phyloP scores from a whole-genome alignment of 2,113 vertebrate species.

The Ammodytes dubius region DNA sequence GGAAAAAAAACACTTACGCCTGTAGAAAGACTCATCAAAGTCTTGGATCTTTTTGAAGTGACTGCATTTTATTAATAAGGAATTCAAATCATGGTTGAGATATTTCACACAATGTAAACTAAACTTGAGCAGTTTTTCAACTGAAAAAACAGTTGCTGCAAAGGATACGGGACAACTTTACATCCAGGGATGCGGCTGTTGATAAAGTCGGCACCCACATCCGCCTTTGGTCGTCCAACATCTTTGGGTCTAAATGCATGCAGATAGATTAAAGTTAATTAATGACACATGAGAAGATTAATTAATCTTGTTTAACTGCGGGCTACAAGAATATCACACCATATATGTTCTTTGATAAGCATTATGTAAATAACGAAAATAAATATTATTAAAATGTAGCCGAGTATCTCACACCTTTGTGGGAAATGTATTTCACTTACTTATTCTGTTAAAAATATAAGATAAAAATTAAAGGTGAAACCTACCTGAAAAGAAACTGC shows the following conservation, averaged over 20 bases:
- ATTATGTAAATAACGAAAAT: not conserved
- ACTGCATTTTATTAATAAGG: slow-evolving; percentile 86
- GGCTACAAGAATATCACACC: not conserved
- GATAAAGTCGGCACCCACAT: slow-evolving; percentile 95
- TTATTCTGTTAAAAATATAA: not conserved
- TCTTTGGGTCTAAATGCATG: slow-evolving; percentile 89
- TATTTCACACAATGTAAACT: not conserved
- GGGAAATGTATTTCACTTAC: too few relatives aligned
- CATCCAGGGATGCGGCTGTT: slow-evolving; percentile 92
- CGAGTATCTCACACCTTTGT: too few relatives aligned
- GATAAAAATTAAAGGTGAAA: not conserved
- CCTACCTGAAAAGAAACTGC: slow-evolving; percentile 97
- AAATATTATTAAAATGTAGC: not conserved
- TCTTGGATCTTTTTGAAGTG: slow-evolving; percentile 98
- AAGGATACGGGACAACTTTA: slow-evolving; percentile 94
- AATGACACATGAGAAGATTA: not conserved
- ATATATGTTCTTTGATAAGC: not conserved
- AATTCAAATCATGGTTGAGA: not conserved
- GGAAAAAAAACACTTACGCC: slow-evolving; percentile 86
- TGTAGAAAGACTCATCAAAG: slow-evolving; percentile 94
- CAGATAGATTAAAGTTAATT: not conserved
- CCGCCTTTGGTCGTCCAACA: slow-evolving; percentile 95
- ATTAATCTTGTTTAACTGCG: not conserved
- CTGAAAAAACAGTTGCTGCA: not conserved
- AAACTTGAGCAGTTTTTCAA: not conserved